phyloP scores from a whole-genome alignment of 2,113 vertebrate species.

The Steatornis caripensis region DNA sequence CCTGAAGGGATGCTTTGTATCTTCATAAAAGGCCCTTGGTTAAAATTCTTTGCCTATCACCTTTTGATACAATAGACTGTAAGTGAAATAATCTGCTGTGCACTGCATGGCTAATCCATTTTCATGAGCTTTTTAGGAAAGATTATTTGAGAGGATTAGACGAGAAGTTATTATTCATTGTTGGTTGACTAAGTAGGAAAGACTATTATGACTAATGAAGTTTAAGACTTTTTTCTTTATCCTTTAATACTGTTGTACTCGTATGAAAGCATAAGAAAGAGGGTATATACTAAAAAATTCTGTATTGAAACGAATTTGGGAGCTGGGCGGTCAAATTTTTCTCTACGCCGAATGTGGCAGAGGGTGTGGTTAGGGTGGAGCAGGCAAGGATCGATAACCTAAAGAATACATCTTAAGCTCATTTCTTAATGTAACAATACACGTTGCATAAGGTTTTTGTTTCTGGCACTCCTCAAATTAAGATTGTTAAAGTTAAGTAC shows the following conservation, averaged over 20 bases:
- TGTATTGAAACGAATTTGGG: background rate
- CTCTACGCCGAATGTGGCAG: rapidly evolving
- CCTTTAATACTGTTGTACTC: background rate
- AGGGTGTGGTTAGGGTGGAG: background rate
- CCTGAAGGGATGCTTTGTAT: background rate
- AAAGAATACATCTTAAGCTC: background rate
- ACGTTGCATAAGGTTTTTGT: background rate
- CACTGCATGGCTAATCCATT: background rate
- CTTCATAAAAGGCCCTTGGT: background rate
- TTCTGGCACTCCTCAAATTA: background rate
- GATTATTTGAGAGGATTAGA: slow-evolving; percentile 18
- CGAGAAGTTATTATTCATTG: background rate
- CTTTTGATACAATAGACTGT: background rate
- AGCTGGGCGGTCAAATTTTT: background rate
- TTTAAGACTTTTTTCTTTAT: background rate
- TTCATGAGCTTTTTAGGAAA: background rate
- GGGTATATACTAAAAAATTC: background rate
- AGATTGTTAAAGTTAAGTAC: background rate
- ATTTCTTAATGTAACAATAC: background rate
- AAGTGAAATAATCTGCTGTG: background rate
- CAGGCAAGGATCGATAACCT: background rate
- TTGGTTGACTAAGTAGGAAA: background rate
- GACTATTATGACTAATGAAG: background rate
- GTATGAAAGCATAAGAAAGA: background rate
- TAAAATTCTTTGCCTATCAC: background rate